A percentile compares a stretch with the other conserved stretches of the same genome.
Conservation (phyloP, 2,113 vertebrate genomes). For the Crotalus tigris region DNA sequence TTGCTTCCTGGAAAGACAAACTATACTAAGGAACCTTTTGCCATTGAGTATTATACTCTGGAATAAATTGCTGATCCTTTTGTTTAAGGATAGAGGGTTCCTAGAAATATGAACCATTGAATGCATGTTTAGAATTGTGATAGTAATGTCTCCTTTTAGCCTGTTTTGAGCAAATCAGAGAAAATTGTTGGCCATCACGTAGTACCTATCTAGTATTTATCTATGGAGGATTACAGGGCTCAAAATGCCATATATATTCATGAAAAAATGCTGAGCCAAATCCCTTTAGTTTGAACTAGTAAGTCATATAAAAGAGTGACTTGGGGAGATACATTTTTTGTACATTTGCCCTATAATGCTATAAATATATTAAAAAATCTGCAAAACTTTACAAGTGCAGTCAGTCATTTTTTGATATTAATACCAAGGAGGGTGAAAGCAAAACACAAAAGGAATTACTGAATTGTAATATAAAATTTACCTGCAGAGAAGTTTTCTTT, state of each 20-base stretch:
- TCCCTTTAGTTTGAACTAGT: not conserved
- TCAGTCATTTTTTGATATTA: not conserved
- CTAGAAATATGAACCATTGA: not conserved
- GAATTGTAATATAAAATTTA: not conserved
- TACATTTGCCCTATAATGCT: not conserved
- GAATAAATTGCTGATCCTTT: not conserved
- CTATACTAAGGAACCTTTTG: not conserved
- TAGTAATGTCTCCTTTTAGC: not conserved
- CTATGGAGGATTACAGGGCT: not conserved
- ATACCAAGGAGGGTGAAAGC: not conserved
- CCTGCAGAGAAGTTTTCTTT: not conserved
- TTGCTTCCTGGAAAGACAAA: not conserved
- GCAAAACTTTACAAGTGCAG: not conserved
- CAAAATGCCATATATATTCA: not conserved
- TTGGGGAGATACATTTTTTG: not conserved
- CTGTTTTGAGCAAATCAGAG: not conserved
- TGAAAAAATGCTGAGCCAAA: not conserved
- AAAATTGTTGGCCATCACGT: not conserved
- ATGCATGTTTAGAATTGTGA: not conserved
- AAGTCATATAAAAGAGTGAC: not conserved
- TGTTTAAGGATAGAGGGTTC: not conserved
- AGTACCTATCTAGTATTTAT: not conserved
- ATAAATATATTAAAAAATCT: not conserved
- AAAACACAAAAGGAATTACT: not conserved
- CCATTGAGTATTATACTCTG: not conserved